Base-by-base conservation (phyloP, 2,888 invertebrate species). In the Bhutanitis thaidina region DNA sequence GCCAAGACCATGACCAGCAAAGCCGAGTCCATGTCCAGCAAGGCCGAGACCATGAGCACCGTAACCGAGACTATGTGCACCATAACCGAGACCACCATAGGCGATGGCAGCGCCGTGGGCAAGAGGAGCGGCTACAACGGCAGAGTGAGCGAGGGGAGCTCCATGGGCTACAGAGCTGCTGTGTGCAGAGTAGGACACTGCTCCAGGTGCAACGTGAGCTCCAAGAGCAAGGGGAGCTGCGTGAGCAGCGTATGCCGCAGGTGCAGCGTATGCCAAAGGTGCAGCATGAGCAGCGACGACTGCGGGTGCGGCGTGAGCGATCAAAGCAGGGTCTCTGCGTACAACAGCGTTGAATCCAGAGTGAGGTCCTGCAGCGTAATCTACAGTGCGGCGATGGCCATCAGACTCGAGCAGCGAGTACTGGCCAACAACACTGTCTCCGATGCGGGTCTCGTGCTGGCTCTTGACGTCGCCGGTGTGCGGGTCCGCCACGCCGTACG, bases 341-440 rank as follows among this genome's bases (percentile, higher is more conserved):
- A 91, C 91, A 40, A 90, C 65, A 30, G 91, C 91, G 74, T 91
- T 91, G 81, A 91, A 91, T 8, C 91, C 91, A 34, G 34, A 34
- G 45, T 75, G 67, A 8, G 82, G 81, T 36, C 89, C 90, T 25
- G 91, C 91, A 12, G 89, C 83, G 69, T 91, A 91, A 72, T 91
- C 90, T 0, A 91, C 91, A 9, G 83, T 90, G 49, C 91, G 82
- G 48, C 80, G 77, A 32, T 89, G 85, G 53, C 91, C 91, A 57
- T 91, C 91, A 25, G 91, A 69, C 57, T 91, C 91, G 53, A 83
- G 66, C 43, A 91, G 79, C 25, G 90, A 88, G 80, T 91, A 91
- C 64, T 90, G 90, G 37, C 91, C 91, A 54, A 80, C 79, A 27
- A 91, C 91, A 58, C 85, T 81, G 70, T 87, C 71, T 4, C 90